Evolutionary conservation across 2,113 vertebrate genomes (phyloP), one percentile per base, ranked within the genome.

Genomic region (Geococcyx californianus): DNA sequence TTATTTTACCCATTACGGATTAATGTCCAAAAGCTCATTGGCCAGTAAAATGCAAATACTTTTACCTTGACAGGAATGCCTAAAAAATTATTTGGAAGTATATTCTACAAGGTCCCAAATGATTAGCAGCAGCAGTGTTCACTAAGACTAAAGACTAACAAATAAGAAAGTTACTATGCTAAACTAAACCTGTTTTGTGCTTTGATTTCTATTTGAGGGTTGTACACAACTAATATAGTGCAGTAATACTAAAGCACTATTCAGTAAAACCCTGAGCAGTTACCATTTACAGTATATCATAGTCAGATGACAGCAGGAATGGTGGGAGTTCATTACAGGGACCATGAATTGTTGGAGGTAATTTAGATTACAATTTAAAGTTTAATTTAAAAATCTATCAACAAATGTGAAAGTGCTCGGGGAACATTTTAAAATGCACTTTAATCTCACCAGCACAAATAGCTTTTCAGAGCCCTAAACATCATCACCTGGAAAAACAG

Each of bases 331-430:
- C 98, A 98, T 98, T 98, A 98, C 97, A 98, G 98, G 98, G 98
- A 97, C 98, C 98, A 98, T 98, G 98, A 98, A 98, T 98, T 98
- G 98, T 98, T 98, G 98, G 98, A 98, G 98, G 98, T 98, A 98
- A 98, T 98, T 98, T 98, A 98, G 98, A 98, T 98, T 98, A 98
- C 98, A 98, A 98, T 98, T 98, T 98, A 98, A 98, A 98, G 98
- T 98, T 98, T 98, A 98, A 98, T 98, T 98, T 98, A 98, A 98
- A 98, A 98, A 98, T 98, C 98, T 98, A 98, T 98, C 98, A 98
- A 98, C 98, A 98, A 98, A 98, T 98, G 98, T 98, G 98, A 98
- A 98, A 98, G 98, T 98, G 98, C 98, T 98, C 96, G 96, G 91
- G 98, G 98, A 98, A 98, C 98, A 98, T 98, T 98, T 98, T 98